Evolutionary conservation across 2,797 vertebrate species (phyloP), one percentile per base, ranked within the genome.

Genomic region (Platyrinchus mystaceus): DNA sequence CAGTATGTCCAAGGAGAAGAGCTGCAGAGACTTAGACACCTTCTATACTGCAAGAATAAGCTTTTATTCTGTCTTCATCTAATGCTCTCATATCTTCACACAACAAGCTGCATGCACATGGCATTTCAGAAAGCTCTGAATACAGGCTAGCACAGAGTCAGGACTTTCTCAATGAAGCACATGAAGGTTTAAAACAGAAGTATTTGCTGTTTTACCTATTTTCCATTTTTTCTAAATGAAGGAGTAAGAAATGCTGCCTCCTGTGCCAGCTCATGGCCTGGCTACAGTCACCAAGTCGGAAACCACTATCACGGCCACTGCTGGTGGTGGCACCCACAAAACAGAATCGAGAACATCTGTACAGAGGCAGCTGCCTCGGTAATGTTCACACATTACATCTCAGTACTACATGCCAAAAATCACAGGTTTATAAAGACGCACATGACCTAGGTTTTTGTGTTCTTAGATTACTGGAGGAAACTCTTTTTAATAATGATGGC

Each of bases 351-450:
- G 44, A 84, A 52, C 7, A 34, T 36, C 53, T 47, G 19, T 28
- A 60, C 12, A 15, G 7, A 49, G 21, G 34, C 41, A 75, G 49
- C 8, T 84, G 58, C 46, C 53, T 58, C 0, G 0, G 5, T 30
- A 36, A 60, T 5, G 17, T 23, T 73, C 12, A 39, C 28, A 19
- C 1, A 0, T n/a, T 28, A 39, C 26, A 18, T 8, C 0, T 37
- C 78, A 70, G 14, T 30, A 70, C 7, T 10, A 22, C 2, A 24
- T 6, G 22, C 19, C 53, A 78, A 81, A 90, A 81, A 56, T 7
- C 18, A 81, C 8, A 68, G 20, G 12, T 77, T 81, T 60, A 73
- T 46, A 16, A 53, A 46, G 27, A 59, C 16, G 14, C 3, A 6
- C 6, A 14, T 12, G 8, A 56, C 19, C 49, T 49, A 9, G 7